These are phyloP conservation scores for Euzophera pinguis DNA, from an alignment of 2,888 invertebrate species.

Conservation along the genomic window DNA sequence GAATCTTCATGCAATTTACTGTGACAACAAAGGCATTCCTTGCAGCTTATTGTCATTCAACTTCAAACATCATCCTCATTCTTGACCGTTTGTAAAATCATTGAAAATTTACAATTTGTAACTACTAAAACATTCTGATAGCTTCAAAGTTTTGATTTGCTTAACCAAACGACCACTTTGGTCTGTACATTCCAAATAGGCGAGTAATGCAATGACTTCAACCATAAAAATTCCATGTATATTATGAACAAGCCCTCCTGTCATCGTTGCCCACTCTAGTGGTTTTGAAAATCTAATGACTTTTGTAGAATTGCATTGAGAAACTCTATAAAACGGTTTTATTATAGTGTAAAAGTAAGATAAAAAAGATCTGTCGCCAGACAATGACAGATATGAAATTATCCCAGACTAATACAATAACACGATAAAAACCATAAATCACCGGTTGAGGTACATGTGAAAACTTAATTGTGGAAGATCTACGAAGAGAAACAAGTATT, in stretches of 20 bases:
- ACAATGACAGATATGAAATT: constrained; percentile 5
- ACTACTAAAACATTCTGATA: constrained; percentile 27
- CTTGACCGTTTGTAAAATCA: constrained; percentile 59
- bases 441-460: neutral
- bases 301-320: neutral
- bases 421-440: constrained; percentile 6
- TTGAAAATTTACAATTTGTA: constrained; percentile 23
- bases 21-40: constrained; percentile 19
- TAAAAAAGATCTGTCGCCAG: neutral
- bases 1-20: neutral
- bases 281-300: neutral
- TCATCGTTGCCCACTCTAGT: neutral
- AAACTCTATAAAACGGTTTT: too few relatives aligned
- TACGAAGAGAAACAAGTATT: neutral
- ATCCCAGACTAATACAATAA: constrained; percentile 9
- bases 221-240: constrained; percentile 30
- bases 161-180: constrained; percentile 20
- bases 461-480: neutral
- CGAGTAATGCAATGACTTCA: constrained; percentile 32
- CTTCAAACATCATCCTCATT: constrained; percentile 40
- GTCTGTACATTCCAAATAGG: constrained; percentile 25
- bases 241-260: constrained; percentile 13
- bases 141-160: constrained; percentile 17
- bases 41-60: constrained; percentile 30
- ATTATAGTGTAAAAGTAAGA: constrained; percentile 2